A percentile compares a stretch with the other conserved stretches of the same genome.
phyloP scores from a whole-genome alignment of 2,113 vertebrate genomes.

The rabbit (Oryctolagus cuniculus) region DNA sequence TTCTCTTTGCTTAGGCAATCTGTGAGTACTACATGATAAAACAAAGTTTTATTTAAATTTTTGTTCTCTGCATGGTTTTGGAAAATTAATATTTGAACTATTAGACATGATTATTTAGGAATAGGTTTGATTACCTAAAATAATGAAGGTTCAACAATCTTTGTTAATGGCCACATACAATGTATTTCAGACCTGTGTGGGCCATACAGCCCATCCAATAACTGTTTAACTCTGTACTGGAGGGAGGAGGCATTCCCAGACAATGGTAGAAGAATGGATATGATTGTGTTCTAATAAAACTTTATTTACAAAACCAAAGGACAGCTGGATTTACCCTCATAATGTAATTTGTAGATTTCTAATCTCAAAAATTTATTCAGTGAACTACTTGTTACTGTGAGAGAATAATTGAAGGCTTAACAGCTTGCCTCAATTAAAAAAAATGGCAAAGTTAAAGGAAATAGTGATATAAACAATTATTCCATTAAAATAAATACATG shows the following conservation, averaged over 20 bases:
- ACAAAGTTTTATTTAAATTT: conserved; percentile 54
- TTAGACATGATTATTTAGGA: neutral
- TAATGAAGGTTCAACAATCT: neutral
- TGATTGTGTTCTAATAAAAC: neutral
- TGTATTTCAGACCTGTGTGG: neutral
- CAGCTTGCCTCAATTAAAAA: neutral
- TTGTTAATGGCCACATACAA: neutral
- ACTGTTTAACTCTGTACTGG: neutral
- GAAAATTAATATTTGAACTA: neutral
- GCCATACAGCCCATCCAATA: neutral
- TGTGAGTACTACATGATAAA: conserved; percentile 51
- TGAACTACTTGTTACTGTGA: neutral
- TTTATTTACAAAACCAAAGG: conserved; percentile 6
- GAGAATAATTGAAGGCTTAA: neutral
- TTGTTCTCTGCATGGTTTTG: conserved; percentile 39
- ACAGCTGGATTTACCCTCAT: neutral
- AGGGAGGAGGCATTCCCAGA: neutral
- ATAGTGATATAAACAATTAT: neutral
- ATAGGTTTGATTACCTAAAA: neutral
- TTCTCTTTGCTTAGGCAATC: conserved; percentile 67
- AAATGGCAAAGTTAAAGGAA: neutral
- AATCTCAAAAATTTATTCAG: neutral
- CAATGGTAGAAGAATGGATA: neutral
- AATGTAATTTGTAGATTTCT: neutral
- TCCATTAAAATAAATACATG: neutral